Conservation (phyloP, 2,113 vertebrate species). For the Lichenostomus cassidix region DNA sequence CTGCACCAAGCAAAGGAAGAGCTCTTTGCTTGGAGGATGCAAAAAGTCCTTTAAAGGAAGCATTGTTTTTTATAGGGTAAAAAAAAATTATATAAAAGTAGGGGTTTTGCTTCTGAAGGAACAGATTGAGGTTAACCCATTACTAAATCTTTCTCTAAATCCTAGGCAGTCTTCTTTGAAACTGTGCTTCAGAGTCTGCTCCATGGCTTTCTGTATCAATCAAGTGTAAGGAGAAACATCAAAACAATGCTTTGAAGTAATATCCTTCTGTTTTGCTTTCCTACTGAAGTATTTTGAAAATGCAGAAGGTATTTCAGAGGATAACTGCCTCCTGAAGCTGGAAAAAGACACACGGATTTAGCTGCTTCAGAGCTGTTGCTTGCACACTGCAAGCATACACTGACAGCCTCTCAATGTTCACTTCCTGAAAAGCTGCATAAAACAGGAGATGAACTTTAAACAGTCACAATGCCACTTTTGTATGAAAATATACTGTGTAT, state of each 20-base stretch:
- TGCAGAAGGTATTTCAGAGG: background rate
- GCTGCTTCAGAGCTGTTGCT: background rate
- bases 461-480: background rate
- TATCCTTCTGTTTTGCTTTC: background rate
- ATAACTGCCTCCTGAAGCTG: background rate
- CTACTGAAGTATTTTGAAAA: constrained; percentile 1
- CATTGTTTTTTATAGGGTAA: background rate
- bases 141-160: background rate
- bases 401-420: background rate
- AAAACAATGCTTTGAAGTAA: background rate
- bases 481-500: background rate
- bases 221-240: background rate
- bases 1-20: background rate
- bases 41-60: background rate
- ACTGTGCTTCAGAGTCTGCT: background rate
- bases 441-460: background rate
- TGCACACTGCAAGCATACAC: background rate
- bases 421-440: background rate
- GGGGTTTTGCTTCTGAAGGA: background rate
- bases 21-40: background rate
- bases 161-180: background rate
- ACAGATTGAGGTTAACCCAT: background rate
- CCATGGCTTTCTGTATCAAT: background rate
- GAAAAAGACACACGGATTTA: background rate
- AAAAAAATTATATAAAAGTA: background rate